These are phyloP conservation scores for Bactericera cockerelli DNA, from an alignment of 1,140 invertebrate species.

Conservation along the genomic window DNA sequence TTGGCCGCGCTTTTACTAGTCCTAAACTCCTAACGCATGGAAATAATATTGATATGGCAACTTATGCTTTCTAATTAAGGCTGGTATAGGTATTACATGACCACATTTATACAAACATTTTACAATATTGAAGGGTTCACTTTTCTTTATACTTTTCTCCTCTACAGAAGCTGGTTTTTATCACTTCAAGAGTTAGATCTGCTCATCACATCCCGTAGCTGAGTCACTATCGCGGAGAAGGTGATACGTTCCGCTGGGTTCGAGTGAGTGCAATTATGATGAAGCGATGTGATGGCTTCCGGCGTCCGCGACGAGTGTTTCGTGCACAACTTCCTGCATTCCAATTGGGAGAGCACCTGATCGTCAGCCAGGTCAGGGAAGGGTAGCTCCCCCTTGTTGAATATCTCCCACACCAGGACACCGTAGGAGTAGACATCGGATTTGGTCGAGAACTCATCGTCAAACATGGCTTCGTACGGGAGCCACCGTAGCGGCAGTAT, in stretches of 20 bases:
- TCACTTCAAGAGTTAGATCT: too few species aligned
- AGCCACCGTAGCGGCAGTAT: constrained; percentile 69
- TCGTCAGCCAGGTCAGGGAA: constrained; percentile 66
- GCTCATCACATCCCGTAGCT: constrained; percentile 15
- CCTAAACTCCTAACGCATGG: too few species aligned
- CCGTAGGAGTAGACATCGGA: constrained; percentile 89
- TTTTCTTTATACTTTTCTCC: too few species aligned
- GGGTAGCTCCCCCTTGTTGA: constrained; percentile 70
- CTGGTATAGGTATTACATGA: too few species aligned
- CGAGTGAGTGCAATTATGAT: constrained; percentile 28
- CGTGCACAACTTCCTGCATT: constrained; percentile 27
- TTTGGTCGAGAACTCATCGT: constrained; percentile 83
- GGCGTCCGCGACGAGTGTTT: constrained; percentile 22
- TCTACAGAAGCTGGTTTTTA: too few species aligned
- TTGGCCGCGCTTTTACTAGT: too few species aligned
- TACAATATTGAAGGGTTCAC: too few species aligned
- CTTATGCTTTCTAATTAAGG: too few species aligned
- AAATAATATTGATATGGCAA: too few species aligned
- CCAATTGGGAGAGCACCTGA: constrained; percentile 51
- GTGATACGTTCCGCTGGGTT: constrained; percentile 32
- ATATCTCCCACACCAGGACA: constrained; percentile 80
- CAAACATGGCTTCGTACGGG: constrained; percentile 70
- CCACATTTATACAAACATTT: too few species aligned
- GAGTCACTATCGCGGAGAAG: constrained; percentile 25
- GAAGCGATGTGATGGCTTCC: constrained; percentile 25